Percentiles rank a stretch among this genome's conserved stretches.
phyloP scores from a whole-genome alignment of 2,888 invertebrate genomes.

The Lasius fuliginosus region DNA sequence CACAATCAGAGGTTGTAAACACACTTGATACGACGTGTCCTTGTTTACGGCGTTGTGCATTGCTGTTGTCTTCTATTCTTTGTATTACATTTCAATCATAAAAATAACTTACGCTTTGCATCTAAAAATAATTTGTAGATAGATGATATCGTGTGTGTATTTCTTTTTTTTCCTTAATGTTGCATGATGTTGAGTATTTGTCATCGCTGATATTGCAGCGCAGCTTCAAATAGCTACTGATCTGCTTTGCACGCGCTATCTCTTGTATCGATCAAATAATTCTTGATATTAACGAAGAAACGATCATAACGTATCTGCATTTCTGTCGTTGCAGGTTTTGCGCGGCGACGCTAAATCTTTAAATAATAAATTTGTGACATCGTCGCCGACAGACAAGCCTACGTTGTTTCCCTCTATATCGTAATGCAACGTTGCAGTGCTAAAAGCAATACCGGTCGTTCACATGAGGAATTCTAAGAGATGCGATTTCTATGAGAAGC shows the following conservation, averaged over 20 bases:
- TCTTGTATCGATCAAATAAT: slow-evolving; percentile 10
- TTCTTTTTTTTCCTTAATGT: background rate
- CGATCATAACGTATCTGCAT: background rate
- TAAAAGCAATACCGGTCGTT: background rate
- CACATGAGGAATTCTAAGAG: background rate
- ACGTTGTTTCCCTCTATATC: slow-evolving; percentile 5
- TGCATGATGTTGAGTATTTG: slow-evolving; percentile 6
- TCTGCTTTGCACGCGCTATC: background rate
- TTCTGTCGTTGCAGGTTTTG: slow-evolving; percentile 22
- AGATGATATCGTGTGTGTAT: background rate
- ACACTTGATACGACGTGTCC: slow-evolving; percentile 34
- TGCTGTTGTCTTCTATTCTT: background rate
- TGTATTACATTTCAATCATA: background rate
- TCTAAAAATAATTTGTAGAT: slow-evolving; percentile 35
- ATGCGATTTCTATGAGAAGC: background rate
- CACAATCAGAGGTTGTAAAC: background rate
- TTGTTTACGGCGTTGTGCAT: background rate
- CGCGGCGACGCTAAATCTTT: slow-evolving; percentile 21
- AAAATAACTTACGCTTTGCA: slow-evolving; percentile 14
- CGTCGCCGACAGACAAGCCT: background rate
- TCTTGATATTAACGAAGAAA: background rate
- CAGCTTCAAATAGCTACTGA: slow-evolving; percentile 6
- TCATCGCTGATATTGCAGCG: background rate
- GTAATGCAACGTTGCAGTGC: background rate
- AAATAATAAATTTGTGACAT: slow-evolving; percentile 33